Evolutionary conservation across 2,113 vertebrate species (phyloP), one percentile per base, ranked within the genome.

Genomic region (Pomatostomus ruficeps): DNA sequence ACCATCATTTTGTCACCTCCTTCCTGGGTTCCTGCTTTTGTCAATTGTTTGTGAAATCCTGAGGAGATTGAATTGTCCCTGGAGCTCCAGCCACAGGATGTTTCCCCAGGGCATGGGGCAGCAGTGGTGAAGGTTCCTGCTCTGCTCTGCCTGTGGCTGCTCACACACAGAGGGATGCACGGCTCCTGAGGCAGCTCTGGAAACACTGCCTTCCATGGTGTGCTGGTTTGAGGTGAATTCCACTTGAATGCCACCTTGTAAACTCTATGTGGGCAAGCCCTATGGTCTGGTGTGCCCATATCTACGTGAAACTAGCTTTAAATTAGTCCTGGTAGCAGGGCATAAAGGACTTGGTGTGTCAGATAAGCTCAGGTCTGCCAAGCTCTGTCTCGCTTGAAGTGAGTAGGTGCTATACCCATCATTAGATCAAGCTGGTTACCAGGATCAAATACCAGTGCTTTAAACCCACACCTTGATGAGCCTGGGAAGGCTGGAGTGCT

Each of bases 121-220:
- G 66, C 63, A 81, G 29, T 0, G 1, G 35, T 55, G 57, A 55
- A 57, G 51, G 68, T 54, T 93, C 42, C 62, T 90, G 51, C 36
- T 67, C 57, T 61, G 31, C 46, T 49, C n/a, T 51, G 42, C 49
- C 46, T 29, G 2, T 9, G 58, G 71, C 79, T 78, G 61, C 58
- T 75, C 57, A 48, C 61, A 63, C 1, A 2, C 11, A 24, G 36
- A 73, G 21, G 46, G 38, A 52, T 85, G 61, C 61, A 10, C 29
- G 0, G 1, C 52, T 72, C 2, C 1, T 0, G 15, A 29, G 23
- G 62, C 87, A 77, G 84, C 63, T 70, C 49, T 0, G 0, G n/a
- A 35, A 66, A 19, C 10, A 2, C 21, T 5, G 6, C 51, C 1
- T 4, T 45, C 63, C 43, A n/a, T 0, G 0, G 33, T 0, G 0